phyloP scores from a whole-genome alignment of 2,888 invertebrate species.

The Eurytoma adleriae region DNA sequence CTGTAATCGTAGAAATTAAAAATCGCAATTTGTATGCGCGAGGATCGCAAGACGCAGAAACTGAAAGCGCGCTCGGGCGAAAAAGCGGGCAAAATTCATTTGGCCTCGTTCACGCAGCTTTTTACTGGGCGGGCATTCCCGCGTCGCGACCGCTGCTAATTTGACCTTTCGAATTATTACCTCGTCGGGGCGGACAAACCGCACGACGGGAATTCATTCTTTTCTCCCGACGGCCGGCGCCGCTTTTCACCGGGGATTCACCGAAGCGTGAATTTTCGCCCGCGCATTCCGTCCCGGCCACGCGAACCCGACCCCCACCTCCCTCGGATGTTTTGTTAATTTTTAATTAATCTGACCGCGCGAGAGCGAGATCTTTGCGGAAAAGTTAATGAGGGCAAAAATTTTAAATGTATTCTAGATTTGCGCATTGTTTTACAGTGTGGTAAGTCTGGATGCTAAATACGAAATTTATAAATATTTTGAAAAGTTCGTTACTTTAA shows the following conservation, averaged over 20 bases:
- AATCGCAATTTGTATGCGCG: background rate
- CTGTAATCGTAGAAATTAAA: background rate
- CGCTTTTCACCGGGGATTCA: conserved; percentile 12
- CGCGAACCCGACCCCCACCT: background rate
- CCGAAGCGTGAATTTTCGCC: conserved; percentile 38
- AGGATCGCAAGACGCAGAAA: conserved; percentile 14
- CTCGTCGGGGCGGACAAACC: background rate
- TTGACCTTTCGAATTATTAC: conserved; percentile 39
- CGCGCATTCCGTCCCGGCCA: background rate
- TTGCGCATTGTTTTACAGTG: background rate
- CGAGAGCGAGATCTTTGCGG: background rate
- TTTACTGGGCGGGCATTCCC: too few species aligned
- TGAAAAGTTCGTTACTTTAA: too few species aligned
- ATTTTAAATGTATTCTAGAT: background rate
- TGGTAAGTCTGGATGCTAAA: too few species aligned
- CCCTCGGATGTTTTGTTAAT: conserved; percentile 35
- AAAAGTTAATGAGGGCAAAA: background rate
- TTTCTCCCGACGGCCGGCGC: conserved; percentile 14
- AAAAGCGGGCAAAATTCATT: conserved; percentile 60
- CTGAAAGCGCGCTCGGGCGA: conserved; percentile 21
- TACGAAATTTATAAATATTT: too few species aligned
- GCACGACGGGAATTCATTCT: conserved; percentile 17
- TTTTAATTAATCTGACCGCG: conserved; percentile 37
- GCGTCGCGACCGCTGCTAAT: background rate
- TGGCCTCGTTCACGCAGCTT: conserved; percentile 59